phyloP scores from a whole-genome alignment of 2,888 invertebrate genomes.

The Drosophila nr. medialis region DNA sequence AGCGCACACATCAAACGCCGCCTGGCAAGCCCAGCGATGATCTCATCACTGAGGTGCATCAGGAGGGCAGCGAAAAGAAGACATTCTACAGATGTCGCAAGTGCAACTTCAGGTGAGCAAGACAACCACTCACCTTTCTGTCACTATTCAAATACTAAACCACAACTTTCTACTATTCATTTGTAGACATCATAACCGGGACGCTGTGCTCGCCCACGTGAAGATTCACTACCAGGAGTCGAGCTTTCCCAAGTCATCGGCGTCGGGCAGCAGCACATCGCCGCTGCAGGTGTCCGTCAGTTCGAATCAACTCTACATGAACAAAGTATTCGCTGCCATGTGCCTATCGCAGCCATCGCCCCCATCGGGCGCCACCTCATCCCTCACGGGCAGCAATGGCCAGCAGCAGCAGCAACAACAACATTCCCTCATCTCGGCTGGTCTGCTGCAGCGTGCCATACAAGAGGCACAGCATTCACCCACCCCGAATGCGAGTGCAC shows the following conservation, averaged over 20 bases:
- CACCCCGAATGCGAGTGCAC: constrained; percentile 67
- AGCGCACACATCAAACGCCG: constrained; percentile 84
- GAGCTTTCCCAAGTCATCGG: constrained; percentile 60
- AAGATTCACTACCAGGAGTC: constrained; percentile 87
- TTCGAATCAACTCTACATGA: constrained; percentile 80
- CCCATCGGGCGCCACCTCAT: constrained; percentile 22
- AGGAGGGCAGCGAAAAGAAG: constrained; percentile 87
- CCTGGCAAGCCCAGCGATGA: constrained; percentile 88
- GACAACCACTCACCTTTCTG: background rate
- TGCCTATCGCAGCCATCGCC: constrained; percentile 82
- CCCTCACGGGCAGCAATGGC: constrained; percentile 29
- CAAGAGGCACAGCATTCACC: constrained; percentile 78
- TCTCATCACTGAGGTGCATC: constrained; percentile 84
- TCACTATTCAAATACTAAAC: background rate
- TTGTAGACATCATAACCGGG: constrained; percentile 87
- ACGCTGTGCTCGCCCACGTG: constrained; percentile 88
- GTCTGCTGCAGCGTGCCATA: constrained; percentile 81
- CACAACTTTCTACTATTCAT: background rate
- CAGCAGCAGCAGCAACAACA: constrained; percentile 53
- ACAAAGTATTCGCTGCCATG: constrained; percentile 84
- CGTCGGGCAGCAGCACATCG: constrained; percentile 55
- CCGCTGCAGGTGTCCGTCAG: constrained; percentile 82
- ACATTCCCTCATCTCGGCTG: constrained; percentile 82
- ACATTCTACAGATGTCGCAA: constrained; percentile 95
- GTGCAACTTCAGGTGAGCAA: constrained; percentile 91